Conservation (phyloP, 2,113 vertebrate species). For the Callaeas wilsoni region DNA sequence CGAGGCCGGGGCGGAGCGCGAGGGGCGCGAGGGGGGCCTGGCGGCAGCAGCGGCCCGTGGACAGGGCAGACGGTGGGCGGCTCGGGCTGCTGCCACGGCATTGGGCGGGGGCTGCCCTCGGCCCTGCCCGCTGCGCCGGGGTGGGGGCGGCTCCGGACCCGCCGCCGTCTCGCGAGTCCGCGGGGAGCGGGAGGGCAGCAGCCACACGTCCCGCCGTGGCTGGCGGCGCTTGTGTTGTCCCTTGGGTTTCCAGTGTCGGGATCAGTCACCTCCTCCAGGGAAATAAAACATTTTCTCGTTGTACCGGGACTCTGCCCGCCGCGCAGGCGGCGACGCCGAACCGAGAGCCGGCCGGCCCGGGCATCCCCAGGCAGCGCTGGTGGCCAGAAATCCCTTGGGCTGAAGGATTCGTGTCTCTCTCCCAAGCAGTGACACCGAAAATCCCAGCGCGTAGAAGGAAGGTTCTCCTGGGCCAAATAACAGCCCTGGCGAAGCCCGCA, state of each 20-base stretch:
- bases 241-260: background rate
- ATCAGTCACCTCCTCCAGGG: background rate
- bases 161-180: background rate
- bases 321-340: too few relatives aligned
- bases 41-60: background rate
- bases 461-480: background rate
- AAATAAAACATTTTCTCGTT: too few relatives aligned
- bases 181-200: background rate
- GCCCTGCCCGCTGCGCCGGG: background rate
- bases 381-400: background rate
- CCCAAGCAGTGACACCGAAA: background rate
- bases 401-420: background rate
- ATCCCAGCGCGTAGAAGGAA: too few relatives aligned
- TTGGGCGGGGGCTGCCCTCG: background rate
- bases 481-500: background rate
- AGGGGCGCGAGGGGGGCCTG: background rate
- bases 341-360: background rate
- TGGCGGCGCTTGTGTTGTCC: background rate
- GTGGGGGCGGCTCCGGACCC: background rate
- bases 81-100: background rate
- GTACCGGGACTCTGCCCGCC: too few relatives aligned
- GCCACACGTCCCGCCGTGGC: rapidly evolving
- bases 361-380: background rate
- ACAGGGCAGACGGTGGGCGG: background rate
- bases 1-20: background rate